Percentiles rank a stretch among this genome's conserved stretches.
phyloP scores from a whole-genome alignment of 2,797 vertebrate genomes.

The Cossypha polioptera region DNA sequence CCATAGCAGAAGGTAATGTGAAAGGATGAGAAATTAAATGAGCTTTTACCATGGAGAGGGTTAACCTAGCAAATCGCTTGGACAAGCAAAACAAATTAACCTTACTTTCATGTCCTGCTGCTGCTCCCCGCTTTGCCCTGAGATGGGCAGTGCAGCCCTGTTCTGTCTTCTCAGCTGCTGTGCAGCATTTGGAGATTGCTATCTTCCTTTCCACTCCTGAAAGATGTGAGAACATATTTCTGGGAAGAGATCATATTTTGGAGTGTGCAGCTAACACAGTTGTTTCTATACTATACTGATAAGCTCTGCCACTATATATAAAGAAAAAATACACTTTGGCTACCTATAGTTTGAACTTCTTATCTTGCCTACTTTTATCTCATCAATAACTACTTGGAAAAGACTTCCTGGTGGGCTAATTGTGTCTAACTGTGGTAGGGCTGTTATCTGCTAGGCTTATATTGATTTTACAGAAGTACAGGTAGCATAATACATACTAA shows the following conservation, averaged over 20 bases:
- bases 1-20: not conserved
- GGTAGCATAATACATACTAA: not conserved
- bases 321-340: not conserved
- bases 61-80: not conserved
- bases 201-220: not conserved
- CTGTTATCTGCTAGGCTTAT: not conserved
- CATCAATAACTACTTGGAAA: not conserved
- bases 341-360: not conserved
- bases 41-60: not conserved
- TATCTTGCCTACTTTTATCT: not conserved
- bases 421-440: not conserved
- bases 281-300: not conserved
- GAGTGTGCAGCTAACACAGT: not conserved
- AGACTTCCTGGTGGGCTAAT: not conserved
- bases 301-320: not conserved
- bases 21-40: constrained; percentile 11
- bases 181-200: not conserved
- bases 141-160: not conserved
- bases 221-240: not conserved
- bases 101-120: not conserved
- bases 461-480: not conserved
- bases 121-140: not conserved
- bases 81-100: not conserved
- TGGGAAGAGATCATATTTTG: not conserved
- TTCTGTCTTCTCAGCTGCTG: not conserved